Conservation (phyloP, 1,140 invertebrate genomes). For the Magallana angulata region DNA sequence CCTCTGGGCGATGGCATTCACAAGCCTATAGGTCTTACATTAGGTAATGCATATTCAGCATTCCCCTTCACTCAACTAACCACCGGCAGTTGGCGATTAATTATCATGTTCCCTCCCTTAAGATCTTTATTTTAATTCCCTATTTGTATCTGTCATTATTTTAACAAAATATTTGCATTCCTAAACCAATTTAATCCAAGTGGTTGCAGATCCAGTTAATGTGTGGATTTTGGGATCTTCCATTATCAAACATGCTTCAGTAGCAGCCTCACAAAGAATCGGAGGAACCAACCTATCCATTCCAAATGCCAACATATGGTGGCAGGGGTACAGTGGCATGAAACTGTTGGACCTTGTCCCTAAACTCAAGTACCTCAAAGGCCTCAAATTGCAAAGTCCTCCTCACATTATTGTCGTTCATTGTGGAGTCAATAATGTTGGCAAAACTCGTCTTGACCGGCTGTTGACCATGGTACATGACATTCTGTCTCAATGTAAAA, state of each 20-base stretch:
- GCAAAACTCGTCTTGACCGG: background rate
- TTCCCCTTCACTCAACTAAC: background rate
- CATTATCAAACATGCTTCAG: conserved; percentile 35
- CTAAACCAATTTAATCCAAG: too few relatives aligned
- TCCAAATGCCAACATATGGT: background rate
- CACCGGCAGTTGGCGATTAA: too few relatives aligned
- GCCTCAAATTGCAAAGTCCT: background rate
- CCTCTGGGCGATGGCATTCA: conserved; percentile 36
- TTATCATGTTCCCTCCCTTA: too few relatives aligned
- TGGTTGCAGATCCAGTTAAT: background rate
- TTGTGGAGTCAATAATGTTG: conserved; percentile 37
- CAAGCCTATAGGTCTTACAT: conserved; percentile 22
- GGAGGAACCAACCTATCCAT: background rate
- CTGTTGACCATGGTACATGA: too few relatives aligned
- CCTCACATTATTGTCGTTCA: conserved; percentile 37
- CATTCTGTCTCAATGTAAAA: too few relatives aligned
- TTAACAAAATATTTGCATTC: background rate
- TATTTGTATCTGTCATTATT: background rate
- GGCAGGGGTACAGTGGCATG: conserved; percentile 51
- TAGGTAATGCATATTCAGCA: too few relatives aligned
- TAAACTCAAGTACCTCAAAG: background rate
- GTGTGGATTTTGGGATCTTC: conserved; percentile 47
- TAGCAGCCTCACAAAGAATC: background rate
- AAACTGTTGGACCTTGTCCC: background rate
- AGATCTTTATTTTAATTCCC: too few relatives aligned